Base-by-base conservation (phyloP, 2,797 vertebrate species). In the Brachymystax lenok region DNA sequence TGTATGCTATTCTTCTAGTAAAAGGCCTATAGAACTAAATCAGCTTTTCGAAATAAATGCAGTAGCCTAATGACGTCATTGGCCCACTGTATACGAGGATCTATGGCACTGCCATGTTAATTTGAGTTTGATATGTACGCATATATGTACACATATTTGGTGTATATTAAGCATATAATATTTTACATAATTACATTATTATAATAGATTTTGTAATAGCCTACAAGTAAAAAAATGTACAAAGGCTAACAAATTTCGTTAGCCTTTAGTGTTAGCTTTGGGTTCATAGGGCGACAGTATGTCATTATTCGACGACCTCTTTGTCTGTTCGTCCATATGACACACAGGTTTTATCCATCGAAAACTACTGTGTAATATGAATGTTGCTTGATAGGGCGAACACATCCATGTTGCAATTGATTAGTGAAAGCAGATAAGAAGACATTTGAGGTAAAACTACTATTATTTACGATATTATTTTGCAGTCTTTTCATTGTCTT, bases 401-500 rank as follows among this genome's bases (percentile, higher is more conserved):
- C 79, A 83, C 76, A 33, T 40, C 19, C 61, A 27, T 33, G 30
- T 27, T 74, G 83, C 82, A 85, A 83, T 81, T 83, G 82, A 82
- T 86, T 70, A 76, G 71, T 85, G 81, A 84, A 87, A 17, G 85
- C 77, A 4, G 59, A 24, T 24, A 63, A 46, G 2, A 84, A 82
- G 87, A 88, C 85, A 84, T 72, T 54, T 52, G 17, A 90, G 90
- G 88, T 87, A 89, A 89, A 89, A 86, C 74, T 33, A 51, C 21
- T 73, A 81, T 74, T 80, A 86, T 46, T 28, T 83, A 74, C 77
- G 70, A 71, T 80, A 80, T 40, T 83, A 84, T 88, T 83, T 85
- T 86, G 90, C 90, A 88, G 87, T 89, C 87, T 86, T 89, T 87
- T 88, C 90, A 90, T 92, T 92, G 90, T 93, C 92, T 94, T 89